Base-by-base conservation (phyloP, 2,113 vertebrate genomes). In the Myiagra hebetior region DNA sequence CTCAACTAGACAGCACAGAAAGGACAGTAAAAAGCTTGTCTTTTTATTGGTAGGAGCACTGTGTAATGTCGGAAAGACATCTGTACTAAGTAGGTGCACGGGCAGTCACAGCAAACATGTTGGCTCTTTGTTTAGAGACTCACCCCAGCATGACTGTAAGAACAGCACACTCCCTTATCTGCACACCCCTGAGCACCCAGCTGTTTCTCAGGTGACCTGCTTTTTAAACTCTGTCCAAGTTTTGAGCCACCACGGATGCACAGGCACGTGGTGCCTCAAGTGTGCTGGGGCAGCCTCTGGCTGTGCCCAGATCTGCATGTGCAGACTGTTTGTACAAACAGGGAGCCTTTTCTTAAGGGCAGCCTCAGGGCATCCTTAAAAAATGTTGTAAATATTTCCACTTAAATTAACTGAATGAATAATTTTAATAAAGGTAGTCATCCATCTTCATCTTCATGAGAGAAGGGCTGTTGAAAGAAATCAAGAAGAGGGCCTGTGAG, bases 261-360 rank as follows among this genome's bases (percentile, higher is more conserved):
- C 6, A 76, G 78, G 46, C 53, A 76, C 0, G 1, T 0, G 0
- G 67, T 33, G 31, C 42, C 49, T 49, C 3, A 7, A 23, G 62
- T 15, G 53, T 79, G 74, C 74, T 28, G 15, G n/a, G 62, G 69
- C 87, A 91, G 69, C 77, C 78, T 64, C 57, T 21, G 69, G n/a
- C 74, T 82, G 7, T 56, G 92, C 52, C 90, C 15, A 4, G 56
- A 64, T 93, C 70, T 83, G 90, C 72, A 24, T 15, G 46, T 63
- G 55, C 72, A 62, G 35, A 39, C 31, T 94, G n/a, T 76, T n/a
- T 33, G 59, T 33, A 81, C 53, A 65, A 60, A 85, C 18, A 77
- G n/a, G 1, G 41, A 76, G 70, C 35, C 55, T 87, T n/a, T 62
- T 67, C 89, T 60, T 31, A 42, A 63, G 75, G 72, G 72, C 50